These are phyloP conservation scores for Gasteruption jaculator DNA, from an alignment of 2,888 invertebrate species.

Conservation along the genomic window DNA sequence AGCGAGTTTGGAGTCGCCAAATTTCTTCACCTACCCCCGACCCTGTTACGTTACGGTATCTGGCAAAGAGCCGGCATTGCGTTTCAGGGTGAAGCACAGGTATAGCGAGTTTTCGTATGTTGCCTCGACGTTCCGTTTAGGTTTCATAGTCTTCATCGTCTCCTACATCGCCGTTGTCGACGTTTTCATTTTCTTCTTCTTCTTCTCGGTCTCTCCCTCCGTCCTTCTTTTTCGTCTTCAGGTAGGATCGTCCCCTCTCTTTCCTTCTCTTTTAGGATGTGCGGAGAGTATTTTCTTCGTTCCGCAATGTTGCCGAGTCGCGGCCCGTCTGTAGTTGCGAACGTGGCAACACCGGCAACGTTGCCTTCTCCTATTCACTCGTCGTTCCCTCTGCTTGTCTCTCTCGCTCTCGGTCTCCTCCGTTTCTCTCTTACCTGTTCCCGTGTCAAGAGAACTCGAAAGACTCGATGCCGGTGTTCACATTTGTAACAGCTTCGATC, in stretches of 20 bases:
- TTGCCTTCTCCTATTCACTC: too few relatives aligned
- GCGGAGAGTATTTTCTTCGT: constrained; percentile 13
- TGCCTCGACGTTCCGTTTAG: too few relatives aligned
- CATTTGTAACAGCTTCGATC: too few relatives aligned
- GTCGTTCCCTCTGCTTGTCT: constrained; percentile 15
- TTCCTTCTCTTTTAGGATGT: constrained; percentile 13
- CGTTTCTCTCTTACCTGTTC: neutral
- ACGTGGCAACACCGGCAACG: too few relatives aligned
- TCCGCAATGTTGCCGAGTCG: constrained; percentile 12
- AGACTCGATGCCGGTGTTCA: too few relatives aligned
- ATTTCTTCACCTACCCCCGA: constrained; percentile 38
- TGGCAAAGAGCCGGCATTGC: constrained; percentile 31
- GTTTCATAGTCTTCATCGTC: too few relatives aligned
- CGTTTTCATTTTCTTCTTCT: neutral
- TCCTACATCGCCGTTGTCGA: too few relatives aligned
- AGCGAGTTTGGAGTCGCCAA: constrained; percentile 28
- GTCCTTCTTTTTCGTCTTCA: constrained; percentile 24
- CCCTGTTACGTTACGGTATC: constrained; percentile 31
- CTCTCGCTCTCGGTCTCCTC: constrained; percentile 12
- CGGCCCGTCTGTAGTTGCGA: constrained; percentile 1
- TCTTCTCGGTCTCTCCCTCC: constrained; percentile 6
- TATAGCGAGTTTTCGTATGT: too few relatives aligned
- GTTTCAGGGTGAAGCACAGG: constrained; percentile 28
- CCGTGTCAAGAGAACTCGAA: too few relatives aligned
- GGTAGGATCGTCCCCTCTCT: constrained; percentile 18